These are phyloP conservation scores for Globodera rostochiensis DNA, from an alignment of 1,140 invertebrate species.

Conservation along the genomic window DNA sequence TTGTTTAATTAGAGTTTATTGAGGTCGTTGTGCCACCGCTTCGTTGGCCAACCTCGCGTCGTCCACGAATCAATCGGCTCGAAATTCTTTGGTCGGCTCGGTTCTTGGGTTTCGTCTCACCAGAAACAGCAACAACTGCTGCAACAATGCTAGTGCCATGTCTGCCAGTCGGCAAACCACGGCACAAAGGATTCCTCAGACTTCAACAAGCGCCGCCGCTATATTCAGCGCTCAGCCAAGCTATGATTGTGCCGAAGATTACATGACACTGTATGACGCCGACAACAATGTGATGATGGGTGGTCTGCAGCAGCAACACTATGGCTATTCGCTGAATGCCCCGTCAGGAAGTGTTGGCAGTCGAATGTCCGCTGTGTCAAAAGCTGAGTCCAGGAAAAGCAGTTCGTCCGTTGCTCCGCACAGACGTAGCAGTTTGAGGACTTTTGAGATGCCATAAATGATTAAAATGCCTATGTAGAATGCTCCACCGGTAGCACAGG, in stretches of 20 bases:
- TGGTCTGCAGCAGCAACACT: background rate
- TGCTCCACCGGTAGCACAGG: constrained; percentile 17
- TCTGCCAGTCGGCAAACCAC: background rate
- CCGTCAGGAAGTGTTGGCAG: constrained; percentile 31
- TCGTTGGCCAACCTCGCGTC: constrained; percentile 18
- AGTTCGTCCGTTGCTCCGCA: constrained; percentile 24
- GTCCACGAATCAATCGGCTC: constrained; percentile 9
- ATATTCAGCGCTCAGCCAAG: constrained; percentile 28
- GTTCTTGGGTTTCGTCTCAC: constrained; percentile 14
- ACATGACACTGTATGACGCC: constrained; percentile 33
- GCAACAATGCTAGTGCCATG: background rate
- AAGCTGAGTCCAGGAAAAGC: constrained; percentile 31
- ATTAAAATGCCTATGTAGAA: background rate
- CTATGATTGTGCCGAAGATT: constrained; percentile 39
- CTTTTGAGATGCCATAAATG: background rate
- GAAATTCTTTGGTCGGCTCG: constrained; percentile 19
- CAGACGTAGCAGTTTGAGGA: constrained; percentile 8
- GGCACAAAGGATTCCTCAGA: constrained; percentile 4
- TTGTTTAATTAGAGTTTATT: background rate
- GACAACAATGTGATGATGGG: background rate
- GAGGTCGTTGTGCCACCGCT: constrained; percentile 5
- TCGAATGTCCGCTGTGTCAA: constrained; percentile 21
- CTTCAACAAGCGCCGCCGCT: background rate
- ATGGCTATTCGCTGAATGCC: background rate
- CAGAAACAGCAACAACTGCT: constrained; percentile 10